Evolutionary conservation across 2,888 invertebrate species (phyloP).

Genomic region (Pollenia labialis): DNA sequence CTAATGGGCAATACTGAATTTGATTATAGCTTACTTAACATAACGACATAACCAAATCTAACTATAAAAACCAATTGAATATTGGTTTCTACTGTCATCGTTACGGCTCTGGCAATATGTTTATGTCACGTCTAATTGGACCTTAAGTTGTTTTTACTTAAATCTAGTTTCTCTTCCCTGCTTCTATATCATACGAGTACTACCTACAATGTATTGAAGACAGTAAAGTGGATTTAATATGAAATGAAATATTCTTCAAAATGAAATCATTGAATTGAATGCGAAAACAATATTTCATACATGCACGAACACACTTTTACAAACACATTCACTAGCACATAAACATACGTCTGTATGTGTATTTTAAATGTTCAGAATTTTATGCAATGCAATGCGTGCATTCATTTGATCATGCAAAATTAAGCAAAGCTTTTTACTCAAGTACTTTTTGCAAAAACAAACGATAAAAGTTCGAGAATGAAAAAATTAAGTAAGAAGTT

Average conservation of each 20-base stretch:
- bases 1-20: too few relatives aligned
- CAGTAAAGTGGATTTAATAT: conserved; percentile 8
- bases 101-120: too few relatives aligned
- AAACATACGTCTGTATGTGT: not conserved
- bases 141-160: too few relatives aligned
- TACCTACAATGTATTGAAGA: not conserved
- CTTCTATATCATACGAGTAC: not conserved
- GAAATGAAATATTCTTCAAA: conserved; percentile 48
- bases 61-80: too few relatives aligned
- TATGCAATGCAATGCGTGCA: conserved; percentile 61
- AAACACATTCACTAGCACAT: not conserved
- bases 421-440: conserved; percentile 68
- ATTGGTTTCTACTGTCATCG: too few relatives aligned
- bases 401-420: conserved; percentile 67
- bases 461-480: not conserved
- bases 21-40: too few relatives aligned
- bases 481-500: conserved; percentile 10
- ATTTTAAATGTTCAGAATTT: conserved; percentile 41
- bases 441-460: conserved; percentile 37
- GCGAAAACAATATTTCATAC: not conserved
- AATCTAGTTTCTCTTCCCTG: not conserved
- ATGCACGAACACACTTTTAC: not conserved
- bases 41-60: too few relatives aligned
- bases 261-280: conserved; percentile 50
- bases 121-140: too few relatives aligned